Evolutionary conservation across 2,888 invertebrate genomes (phyloP).

Genomic region (Coenonympha arcania): DNA sequence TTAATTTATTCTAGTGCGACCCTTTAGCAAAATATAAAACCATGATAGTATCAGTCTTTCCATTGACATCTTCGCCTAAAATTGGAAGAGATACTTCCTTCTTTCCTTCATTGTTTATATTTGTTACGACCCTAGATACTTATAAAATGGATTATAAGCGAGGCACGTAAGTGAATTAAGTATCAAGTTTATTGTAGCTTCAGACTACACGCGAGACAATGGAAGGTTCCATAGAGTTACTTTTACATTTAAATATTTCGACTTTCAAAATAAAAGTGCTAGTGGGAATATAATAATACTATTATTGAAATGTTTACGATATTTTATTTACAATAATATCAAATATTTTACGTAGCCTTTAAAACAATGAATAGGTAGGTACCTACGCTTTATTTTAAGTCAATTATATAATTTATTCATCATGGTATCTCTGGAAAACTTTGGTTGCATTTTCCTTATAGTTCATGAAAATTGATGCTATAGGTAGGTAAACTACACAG

Average conservation of each 20-base stretch:
- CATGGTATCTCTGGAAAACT: no score
- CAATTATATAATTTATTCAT: no score
- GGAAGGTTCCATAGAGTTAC: constrained; percentile 15
- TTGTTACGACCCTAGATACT: constrained; percentile 16
- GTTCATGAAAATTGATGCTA: no score
- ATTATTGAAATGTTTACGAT: no score
- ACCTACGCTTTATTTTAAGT: no score
- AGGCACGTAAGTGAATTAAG: constrained; percentile 29
- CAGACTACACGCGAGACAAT: constrained; percentile 25
- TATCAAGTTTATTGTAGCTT: constrained; percentile 28
- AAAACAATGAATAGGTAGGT: no score
- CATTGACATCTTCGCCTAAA: constrained; percentile 3
- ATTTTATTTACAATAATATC: no score
- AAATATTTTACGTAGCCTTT: no score
- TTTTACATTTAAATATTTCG: constrained; percentile 28
- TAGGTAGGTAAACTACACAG: no score
- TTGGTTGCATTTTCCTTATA: no score
- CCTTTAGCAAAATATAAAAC: background rate
- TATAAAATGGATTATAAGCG: constrained; percentile 22
- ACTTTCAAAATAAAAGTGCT: constrained; percentile 26
- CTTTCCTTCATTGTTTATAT: constrained; percentile 21
- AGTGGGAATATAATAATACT: background rate
- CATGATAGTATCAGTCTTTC: background rate
- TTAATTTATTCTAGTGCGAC: no score
- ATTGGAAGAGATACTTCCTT: constrained; percentile 12